These are phyloP conservation scores for Myotis vivesi DNA, from an alignment of 2,797 vertebrate species.

Conservation along the genomic window DNA sequence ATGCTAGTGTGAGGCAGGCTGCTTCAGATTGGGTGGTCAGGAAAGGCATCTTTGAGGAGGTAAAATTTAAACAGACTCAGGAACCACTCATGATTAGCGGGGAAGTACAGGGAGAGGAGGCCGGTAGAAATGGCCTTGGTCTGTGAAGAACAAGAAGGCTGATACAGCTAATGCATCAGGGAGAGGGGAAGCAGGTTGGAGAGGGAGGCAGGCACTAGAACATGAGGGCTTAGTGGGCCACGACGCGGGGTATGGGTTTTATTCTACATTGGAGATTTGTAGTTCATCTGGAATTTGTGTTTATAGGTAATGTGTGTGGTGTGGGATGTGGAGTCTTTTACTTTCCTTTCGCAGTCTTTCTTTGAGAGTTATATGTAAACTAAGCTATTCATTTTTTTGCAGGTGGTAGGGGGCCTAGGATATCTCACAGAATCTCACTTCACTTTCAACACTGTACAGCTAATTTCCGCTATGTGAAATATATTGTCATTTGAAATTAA, in stretches of 20 bases:
- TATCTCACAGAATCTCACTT: neutral
- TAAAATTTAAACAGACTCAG: neutral
- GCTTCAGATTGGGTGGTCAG: neutral
- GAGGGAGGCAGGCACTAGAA: neutral
- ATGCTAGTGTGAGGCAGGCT: neutral
- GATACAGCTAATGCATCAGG: neutral
- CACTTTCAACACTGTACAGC: neutral
- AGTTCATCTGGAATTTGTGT: neutral
- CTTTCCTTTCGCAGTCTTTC: slow-evolving; percentile 38
- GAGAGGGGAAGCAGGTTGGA: neutral
- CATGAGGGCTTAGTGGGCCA: neutral
- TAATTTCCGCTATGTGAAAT: neutral
- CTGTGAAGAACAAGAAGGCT: neutral
- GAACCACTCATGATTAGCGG: neutral
- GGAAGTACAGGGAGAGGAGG: neutral
- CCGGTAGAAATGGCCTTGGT: neutral
- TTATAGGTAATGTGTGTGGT: neutral
- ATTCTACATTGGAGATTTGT: neutral
- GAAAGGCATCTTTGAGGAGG: neutral
- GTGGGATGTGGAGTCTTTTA: neutral
- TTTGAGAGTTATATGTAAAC: neutral
- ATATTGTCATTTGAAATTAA: neutral
- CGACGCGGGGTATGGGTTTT: neutral
- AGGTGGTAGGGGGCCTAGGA: neutral
- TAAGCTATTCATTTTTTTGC: neutral